Percentiles rank a stretch among this genome's conserved stretches.
Conservation (phyloP, 2,888 invertebrate species). For the Caenorhabditis becei region DNA sequence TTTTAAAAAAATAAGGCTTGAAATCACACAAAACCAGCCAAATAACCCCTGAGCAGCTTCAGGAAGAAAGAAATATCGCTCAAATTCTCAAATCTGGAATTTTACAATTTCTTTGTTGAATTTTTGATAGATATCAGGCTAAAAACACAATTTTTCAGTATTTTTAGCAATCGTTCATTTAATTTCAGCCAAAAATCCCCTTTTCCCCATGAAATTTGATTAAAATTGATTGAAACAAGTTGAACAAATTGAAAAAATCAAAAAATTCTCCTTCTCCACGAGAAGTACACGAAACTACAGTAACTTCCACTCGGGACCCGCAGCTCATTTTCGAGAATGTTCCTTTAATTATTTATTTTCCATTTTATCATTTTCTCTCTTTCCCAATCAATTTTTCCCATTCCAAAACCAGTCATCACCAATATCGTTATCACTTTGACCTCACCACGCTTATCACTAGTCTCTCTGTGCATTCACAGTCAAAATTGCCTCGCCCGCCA, state of each 20-base stretch:
- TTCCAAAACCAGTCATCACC: not conserved
- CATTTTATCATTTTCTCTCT: not conserved
- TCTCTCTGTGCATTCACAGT: not conserved
- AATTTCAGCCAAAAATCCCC: too few species aligned
- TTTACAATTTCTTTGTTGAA: too few species aligned
- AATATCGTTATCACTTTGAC: constrained; percentile 29
- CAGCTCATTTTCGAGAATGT: not conserved
- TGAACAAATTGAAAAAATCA: constrained; percentile 11
- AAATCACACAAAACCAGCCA: too few species aligned
- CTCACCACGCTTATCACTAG: constrained; percentile 28
- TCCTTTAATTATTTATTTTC: constrained; percentile 7
- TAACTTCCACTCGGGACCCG: constrained; percentile 20
- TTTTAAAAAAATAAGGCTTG: too few species aligned
- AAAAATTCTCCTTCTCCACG: constrained; percentile 3
- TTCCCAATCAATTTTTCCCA: not conserved
- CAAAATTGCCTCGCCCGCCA: constrained; percentile 39
- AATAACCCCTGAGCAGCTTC: too few species aligned
- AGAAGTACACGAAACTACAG: constrained; percentile 20
- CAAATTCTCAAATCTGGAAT: too few species aligned
- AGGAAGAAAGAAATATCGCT: too few species aligned
- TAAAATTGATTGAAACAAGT: not conserved
- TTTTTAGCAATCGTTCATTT: too few species aligned
- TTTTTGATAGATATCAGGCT: too few species aligned
- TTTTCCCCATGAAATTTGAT: not conserved
- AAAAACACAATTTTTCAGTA: too few species aligned